Percentiles rank a stretch among this genome's conserved stretches.
Conservation (phyloP, 37 sponge, comb jelly and placozoan genomes). For the Eunapius fragilis region DNA sequence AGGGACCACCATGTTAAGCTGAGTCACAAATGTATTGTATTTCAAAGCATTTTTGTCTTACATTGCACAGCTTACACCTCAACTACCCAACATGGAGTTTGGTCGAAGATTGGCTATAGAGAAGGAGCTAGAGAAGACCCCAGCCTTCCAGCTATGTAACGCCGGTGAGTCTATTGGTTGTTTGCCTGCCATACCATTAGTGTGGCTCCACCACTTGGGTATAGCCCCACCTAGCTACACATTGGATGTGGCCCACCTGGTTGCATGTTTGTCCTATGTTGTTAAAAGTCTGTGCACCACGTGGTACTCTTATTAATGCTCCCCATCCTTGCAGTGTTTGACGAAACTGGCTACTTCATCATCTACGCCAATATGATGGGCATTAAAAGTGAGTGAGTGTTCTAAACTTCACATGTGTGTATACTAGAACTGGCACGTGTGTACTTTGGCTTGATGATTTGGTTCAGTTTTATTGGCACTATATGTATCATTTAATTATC, state of each 20-base stretch:
- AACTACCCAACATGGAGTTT: constrained; percentile 93
- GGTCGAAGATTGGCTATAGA: constrained; percentile 88
- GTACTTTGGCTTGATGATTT: too few species aligned
- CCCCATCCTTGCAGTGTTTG: constrained; percentile 77
- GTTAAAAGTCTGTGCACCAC: not conserved
- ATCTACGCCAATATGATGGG: constrained; percentile 91
- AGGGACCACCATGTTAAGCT: too few species aligned
- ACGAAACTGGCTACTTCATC: constrained; percentile 85
- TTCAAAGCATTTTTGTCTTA: not conserved
- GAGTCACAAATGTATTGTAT: too few species aligned
- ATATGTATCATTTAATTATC: too few species aligned
- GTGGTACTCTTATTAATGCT: not conserved
- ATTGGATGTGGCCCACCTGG: too few species aligned
- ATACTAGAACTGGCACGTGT: too few species aligned
- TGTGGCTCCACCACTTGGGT: too few species aligned
- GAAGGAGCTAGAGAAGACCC: constrained; percentile 84
- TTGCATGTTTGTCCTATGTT: too few species aligned
- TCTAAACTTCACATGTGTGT: not conserved
- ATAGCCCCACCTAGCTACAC: too few species aligned
- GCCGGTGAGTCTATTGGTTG: constrained; percentile 80
- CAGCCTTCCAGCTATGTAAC: constrained; percentile 47
- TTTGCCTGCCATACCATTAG: too few species aligned
- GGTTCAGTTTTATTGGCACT: too few species aligned
- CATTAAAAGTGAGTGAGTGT: constrained; percentile 71
- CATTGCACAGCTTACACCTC: constrained; percentile 36